Percentiles rank a stretch among this genome's conserved stretches.
Evolutionary conservation across 35 echinoderm and acorn worm species (phyloP).

Genomic region (Ophiothrix spiculata): DNA sequence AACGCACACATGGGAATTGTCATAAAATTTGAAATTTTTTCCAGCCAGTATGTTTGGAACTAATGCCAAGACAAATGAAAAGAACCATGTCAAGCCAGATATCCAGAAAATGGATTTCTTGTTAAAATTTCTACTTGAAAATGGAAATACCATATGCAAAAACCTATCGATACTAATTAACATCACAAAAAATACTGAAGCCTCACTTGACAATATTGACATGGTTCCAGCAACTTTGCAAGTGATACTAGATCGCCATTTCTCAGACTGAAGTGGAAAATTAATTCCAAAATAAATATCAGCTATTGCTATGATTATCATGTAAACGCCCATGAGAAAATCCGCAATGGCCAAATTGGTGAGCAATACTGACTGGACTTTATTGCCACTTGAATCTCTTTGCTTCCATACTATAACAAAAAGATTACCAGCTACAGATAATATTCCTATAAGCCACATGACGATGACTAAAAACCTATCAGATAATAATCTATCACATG

Average conservation of each 20-base stretch:
- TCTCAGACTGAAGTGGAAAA: background rate
- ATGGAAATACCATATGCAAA: too few relatives aligned
- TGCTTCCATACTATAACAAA: slow-evolving; percentile 1
- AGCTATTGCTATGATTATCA: background rate
- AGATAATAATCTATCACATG: background rate
- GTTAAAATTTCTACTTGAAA: too few relatives aligned
- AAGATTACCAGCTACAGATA: background rate
- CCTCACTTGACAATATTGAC: background rate
- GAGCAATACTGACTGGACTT: background rate
- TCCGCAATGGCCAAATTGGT: background rate
- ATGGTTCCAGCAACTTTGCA: background rate
- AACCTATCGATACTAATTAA: too few relatives aligned
- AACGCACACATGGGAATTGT: too few relatives aligned
- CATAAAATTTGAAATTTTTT: too few relatives aligned
- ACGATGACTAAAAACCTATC: background rate
- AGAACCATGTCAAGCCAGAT: too few relatives aligned
- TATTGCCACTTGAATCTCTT: background rate
- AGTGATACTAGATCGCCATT: background rate
- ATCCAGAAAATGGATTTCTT: too few relatives aligned
- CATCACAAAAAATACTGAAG: background rate
- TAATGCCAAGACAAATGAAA: too few relatives aligned
- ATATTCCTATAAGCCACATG: background rate
- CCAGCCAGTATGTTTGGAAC: too few relatives aligned
- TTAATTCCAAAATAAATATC: background rate
- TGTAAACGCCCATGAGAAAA: background rate